Percentiles rank a stretch among this genome's conserved stretches.
phyloP scores from a whole-genome alignment of 53 echinoderm and acorn worm species.

The Patiria pectinifera region DNA sequence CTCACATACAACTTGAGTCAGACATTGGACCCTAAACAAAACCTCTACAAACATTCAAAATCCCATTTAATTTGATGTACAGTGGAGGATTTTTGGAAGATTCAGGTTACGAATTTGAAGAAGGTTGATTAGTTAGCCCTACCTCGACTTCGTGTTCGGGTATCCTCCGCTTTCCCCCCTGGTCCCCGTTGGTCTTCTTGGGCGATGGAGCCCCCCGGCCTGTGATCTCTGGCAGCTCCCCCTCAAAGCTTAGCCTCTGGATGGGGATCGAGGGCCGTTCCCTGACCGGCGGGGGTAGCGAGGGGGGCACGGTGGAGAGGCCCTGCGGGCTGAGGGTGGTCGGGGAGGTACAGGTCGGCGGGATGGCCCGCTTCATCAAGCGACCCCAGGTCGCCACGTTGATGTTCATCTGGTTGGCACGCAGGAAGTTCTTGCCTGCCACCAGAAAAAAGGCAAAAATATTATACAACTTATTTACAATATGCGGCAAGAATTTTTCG shows the following conservation, averaged over 20 bases:
- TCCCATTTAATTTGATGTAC: too few relatives aligned
- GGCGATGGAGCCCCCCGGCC: constrained; percentile 25
- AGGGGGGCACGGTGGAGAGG: constrained; percentile 55
- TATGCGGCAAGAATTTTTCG: too few relatives aligned
- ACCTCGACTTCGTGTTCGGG: constrained; percentile 79
- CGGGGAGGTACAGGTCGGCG: constrained; percentile 68
- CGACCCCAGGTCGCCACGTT: constrained; percentile 99
- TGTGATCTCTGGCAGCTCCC: constrained; percentile 44
- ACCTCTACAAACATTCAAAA: too few relatives aligned
- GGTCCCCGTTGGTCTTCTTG: constrained; percentile 60
- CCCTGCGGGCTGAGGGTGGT: constrained; percentile 69
- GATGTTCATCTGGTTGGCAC: constrained; percentile 99
- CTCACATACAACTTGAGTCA: too few relatives aligned
- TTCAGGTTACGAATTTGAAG: neutral
- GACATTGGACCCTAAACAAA: too few relatives aligned
- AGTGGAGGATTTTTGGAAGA: neutral
- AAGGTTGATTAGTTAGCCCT: neutral
- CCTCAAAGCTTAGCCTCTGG: constrained; percentile 83
- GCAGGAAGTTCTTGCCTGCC: constrained; percentile 91
- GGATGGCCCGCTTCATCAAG: constrained; percentile 95
- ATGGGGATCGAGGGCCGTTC: constrained; percentile 74
- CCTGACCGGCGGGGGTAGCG: constrained; percentile 58
- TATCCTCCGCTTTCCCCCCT: constrained; percentile 32
- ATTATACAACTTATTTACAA: neutral
- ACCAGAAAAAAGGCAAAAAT: neutral